Conservation (phyloP, 2,113 vertebrate genomes). For the Haplotaxodon microlepis region DNA sequence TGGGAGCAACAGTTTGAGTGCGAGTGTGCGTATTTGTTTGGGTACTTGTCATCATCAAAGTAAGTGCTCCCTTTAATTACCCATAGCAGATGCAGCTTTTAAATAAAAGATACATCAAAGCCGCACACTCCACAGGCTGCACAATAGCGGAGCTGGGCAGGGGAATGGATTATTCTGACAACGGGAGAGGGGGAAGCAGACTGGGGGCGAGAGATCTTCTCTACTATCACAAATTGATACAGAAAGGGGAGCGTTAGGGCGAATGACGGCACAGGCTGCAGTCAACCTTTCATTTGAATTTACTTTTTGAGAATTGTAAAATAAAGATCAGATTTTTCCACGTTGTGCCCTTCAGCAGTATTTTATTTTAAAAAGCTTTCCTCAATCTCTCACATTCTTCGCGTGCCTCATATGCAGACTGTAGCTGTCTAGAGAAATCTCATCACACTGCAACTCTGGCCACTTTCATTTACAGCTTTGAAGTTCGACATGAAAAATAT, state of each 20-base stretch:
- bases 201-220: not conserved
- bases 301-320: not conserved
- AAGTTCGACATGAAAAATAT: not conserved
- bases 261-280: not conserved
- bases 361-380: not conserved
- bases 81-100: slow-evolving; percentile 73
- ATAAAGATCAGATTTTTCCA: not conserved
- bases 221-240: not conserved
- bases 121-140: slow-evolving; percentile 28
- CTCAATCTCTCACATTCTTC: not conserved
- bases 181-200: not conserved
- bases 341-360: not conserved
- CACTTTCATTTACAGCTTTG: not conserved
- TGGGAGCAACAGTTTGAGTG: slow-evolving; percentile 27
- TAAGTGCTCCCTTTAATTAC: slow-evolving; percentile 71
- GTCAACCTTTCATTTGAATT: not conserved
- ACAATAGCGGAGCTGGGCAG: slow-evolving; percentile 43
- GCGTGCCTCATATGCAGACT: not conserved
- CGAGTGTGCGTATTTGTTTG: slow-evolving; percentile 29
- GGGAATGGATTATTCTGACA: slow-evolving; percentile 28
- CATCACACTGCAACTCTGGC: not conserved
- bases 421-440: not conserved
- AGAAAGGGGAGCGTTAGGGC: not conserved
- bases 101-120: slow-evolving; percentile 71
- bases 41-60: slow-evolving; percentile 69